Evolutionary conservation across 2,113 vertebrate species (phyloP).

Genomic region (pig (Sus scrofa)): DNA sequence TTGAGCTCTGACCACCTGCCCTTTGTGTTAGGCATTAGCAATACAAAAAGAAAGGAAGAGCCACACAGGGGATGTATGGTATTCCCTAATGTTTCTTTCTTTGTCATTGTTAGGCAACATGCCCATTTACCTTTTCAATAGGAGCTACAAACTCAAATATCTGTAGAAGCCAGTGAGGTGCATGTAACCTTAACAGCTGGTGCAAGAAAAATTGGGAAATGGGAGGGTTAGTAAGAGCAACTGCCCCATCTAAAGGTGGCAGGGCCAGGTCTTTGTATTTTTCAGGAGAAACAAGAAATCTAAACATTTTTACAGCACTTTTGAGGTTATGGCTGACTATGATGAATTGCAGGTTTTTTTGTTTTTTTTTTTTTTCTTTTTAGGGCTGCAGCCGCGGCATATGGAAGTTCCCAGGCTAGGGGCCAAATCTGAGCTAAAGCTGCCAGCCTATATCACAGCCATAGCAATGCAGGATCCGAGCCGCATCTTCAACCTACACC

Average conservation of each 20-base stretch:
- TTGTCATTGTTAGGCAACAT: neutral
- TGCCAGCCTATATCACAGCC: too few species aligned
- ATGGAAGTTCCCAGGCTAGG: too few species aligned
- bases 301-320: neutral
- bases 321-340: neutral
- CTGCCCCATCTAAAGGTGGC: neutral
- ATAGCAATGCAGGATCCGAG: too few species aligned
- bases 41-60: neutral
- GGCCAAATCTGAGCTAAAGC: too few species aligned
- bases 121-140: neutral
- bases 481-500: too few species aligned
- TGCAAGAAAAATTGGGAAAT: neutral
- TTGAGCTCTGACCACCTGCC: neutral
- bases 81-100: neutral
- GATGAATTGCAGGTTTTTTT: neutral
- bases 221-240: neutral
- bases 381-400: too few species aligned
- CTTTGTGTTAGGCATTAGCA: neutral
- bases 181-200: neutral
- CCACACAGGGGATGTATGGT: accelerated
- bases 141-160: neutral
- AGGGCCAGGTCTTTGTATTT: neutral
- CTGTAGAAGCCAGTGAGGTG: neutral
- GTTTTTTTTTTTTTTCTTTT: too few species aligned
- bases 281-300: neutral